Conservation (phyloP, 2,113 vertebrate species). For the Numida meleagris region DNA sequence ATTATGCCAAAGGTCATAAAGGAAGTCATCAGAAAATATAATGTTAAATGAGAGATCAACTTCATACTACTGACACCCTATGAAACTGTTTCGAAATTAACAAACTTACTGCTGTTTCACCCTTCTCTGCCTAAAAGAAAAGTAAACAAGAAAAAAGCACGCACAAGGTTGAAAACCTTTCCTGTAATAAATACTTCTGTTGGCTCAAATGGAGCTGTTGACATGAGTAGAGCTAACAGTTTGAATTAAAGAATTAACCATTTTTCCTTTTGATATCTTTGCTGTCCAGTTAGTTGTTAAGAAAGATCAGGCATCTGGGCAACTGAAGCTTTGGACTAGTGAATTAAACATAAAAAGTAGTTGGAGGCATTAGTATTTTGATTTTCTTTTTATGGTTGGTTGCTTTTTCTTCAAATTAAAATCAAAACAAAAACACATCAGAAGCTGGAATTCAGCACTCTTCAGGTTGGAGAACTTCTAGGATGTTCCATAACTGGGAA, state of each 20-base stretch:
- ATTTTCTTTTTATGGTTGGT: neutral
- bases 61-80: neutral
- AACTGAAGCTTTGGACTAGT: neutral
- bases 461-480: neutral
- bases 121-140: neutral
- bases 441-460: neutral
- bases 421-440: neutral
- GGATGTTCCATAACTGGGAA: neutral
- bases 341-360: neutral
- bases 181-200: neutral
- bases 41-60: constrained; percentile 6
- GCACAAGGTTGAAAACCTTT: neutral
- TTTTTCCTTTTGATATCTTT: neutral
- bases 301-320: neutral
- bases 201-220: neutral
- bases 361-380: neutral
- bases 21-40: neutral
- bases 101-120: neutral
- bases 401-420: neutral
- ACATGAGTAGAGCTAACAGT: neutral
- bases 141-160: neutral
- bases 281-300: neutral
- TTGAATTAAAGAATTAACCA: neutral
- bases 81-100: neutral
- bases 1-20: constrained; percentile 47